These are phyloP conservation scores for Phalacrocorax pelagicus DNA, from an alignment of 2,113 vertebrate species.

Conservation along the genomic window DNA sequence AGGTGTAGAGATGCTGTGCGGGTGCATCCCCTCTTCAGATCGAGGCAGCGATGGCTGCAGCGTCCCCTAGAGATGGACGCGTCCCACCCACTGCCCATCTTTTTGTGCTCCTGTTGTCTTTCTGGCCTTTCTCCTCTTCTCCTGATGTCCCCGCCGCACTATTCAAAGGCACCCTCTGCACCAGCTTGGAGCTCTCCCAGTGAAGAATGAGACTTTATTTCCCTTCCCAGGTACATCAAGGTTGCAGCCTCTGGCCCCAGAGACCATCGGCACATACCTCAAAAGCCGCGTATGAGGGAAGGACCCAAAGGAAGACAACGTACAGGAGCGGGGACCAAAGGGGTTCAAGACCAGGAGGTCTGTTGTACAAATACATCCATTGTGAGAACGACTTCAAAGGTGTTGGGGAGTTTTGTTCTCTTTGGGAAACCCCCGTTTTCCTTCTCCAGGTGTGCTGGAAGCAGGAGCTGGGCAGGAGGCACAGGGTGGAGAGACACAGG, in stretches of 20 bases:
- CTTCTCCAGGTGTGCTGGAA: neutral
- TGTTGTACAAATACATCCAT: neutral
- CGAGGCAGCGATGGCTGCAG: fast-evolving
- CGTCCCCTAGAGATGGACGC: neutral
- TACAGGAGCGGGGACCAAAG: no score
- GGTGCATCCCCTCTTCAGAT: neutral
- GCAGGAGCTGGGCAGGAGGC: neutral
- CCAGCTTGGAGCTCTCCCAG: neutral
- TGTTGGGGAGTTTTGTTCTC: neutral
- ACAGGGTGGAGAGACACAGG: neutral
- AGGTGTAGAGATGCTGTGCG: neutral
- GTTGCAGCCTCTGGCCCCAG: neutral
- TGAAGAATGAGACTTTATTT: neutral
- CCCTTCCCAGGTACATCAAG: neutral
- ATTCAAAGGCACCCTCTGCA: neutral
- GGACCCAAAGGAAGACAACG: neutral
- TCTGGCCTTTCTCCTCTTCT: neutral
- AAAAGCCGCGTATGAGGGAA: fast-evolving
- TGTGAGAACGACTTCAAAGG: neutral
- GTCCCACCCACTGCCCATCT: neutral
- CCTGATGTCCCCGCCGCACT: no score
- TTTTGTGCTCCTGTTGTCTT: fast-evolving
- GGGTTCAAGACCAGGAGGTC: neutral
- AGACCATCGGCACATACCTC: neutral
- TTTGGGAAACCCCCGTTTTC: neutral